These are phyloP conservation scores for Tuberolachnus salignus DNA, from an alignment of 2,888 invertebrate species.

Conservation along the genomic window DNA sequence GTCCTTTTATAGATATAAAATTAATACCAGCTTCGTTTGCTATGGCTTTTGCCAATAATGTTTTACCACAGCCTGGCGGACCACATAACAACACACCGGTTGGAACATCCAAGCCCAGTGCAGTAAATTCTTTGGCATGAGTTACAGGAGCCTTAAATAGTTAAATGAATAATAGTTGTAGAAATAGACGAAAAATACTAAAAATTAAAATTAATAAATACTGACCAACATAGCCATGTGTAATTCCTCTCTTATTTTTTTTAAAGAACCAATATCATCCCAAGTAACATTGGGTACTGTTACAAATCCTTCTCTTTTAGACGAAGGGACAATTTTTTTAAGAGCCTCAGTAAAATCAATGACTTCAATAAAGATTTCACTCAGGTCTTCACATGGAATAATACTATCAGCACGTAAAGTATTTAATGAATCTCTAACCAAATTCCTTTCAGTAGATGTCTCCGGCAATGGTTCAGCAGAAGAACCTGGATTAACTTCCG, in stretches of 20 bases:
- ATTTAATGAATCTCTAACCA: conserved; percentile 22
- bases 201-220: conserved; percentile 48
- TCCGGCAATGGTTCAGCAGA: conserved; percentile 15
- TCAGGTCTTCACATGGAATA: conserved; percentile 9
- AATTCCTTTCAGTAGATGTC: background rate
- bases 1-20: conserved; percentile 98
- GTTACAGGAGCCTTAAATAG: conserved; percentile 80
- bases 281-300: conserved; percentile 97
- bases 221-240: conserved; percentile 84
- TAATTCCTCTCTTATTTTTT: conserved; percentile 85
- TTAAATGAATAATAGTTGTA: no score
- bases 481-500: background rate
- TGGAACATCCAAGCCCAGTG: conserved; percentile 79
- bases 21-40: conserved; percentile 99
- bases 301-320: conserved; percentile 95
- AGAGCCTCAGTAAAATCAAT: conserved; percentile 80
- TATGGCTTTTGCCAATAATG: conserved; percentile 94
- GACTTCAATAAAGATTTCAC: conserved; percentile 66
- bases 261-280: conserved; percentile 93
- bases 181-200: no score
- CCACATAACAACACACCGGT: conserved; percentile 94
- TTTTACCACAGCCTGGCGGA: conserved; percentile 96
- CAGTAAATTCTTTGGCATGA: conserved; percentile 79
- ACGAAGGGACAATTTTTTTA: conserved; percentile 85
- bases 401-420: conserved; percentile 16